Percentiles rank a stretch among this genome's conserved stretches.
Evolutionary conservation across 2,888 invertebrate genomes (phyloP).

Genomic region (Geotrupes spiniger): DNA sequence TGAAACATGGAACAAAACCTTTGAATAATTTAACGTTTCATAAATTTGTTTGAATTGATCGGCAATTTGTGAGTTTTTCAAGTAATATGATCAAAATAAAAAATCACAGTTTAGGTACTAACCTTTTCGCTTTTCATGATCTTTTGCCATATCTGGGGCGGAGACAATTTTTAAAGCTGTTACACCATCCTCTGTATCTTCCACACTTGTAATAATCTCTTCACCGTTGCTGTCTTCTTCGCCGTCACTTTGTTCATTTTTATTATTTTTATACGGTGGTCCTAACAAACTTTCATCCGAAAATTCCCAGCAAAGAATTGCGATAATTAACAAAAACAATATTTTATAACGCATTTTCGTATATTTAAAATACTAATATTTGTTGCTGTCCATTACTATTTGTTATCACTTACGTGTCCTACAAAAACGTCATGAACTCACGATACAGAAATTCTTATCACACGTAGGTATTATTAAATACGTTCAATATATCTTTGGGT

Average conservation of each 20-base stretch:
- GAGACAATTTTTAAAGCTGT: conserved; percentile 45
- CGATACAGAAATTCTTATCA: conserved; percentile 15
- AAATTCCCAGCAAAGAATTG: conserved; percentile 41
- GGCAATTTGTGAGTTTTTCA: too few species aligned
- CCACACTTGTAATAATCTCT: conserved; percentile 41
- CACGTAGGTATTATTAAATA: conserved; percentile 4
- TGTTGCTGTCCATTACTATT: conserved; percentile 9
- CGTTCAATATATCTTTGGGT: neutral
- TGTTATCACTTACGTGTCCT: conserved; percentile 39
- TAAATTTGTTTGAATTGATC: too few species aligned
- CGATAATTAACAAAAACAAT: conserved; percentile 32
- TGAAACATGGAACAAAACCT: too few species aligned
- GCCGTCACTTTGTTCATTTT: conserved; percentile 31
- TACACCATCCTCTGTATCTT: conserved; percentile 39
- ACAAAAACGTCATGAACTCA: conserved; percentile 22
- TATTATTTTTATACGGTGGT: conserved; percentile 27
- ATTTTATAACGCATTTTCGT: conserved; percentile 23
- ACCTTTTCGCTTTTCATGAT: conserved; percentile 44
- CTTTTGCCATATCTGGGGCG: conserved; percentile 48
- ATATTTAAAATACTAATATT: conserved; percentile 1
- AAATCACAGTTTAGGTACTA: too few species aligned
- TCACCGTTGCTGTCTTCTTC: conserved; percentile 35
- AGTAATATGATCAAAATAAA: too few species aligned
- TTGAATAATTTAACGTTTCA: too few species aligned
- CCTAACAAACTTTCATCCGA: conserved; percentile 37